phyloP scores from a whole-genome alignment of 2,797 vertebrate species.

The Synaphobranchus kaupii region DNA sequence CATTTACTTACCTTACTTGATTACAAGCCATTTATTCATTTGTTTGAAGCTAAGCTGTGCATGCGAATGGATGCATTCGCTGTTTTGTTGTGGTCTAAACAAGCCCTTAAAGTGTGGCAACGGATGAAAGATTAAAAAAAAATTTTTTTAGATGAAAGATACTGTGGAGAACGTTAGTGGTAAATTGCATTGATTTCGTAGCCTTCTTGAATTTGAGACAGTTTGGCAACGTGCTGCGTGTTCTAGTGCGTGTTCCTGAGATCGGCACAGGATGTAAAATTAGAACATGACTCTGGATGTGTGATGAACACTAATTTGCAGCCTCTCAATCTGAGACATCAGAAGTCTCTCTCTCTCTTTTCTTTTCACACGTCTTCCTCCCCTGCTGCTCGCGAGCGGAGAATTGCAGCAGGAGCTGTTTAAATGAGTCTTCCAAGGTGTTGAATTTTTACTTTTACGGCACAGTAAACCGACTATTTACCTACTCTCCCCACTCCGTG shows the following conservation, averaged over 20 bases:
- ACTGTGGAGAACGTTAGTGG: not conserved
- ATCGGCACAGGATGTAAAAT: conserved; percentile 26
- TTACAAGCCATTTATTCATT: not conserved
- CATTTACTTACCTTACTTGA: not conserved
- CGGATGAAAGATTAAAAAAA: not conserved
- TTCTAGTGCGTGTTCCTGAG: conserved; percentile 13
- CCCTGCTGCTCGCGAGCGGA: conserved; percentile 42
- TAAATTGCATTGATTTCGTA: not conserved
- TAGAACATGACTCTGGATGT: conserved; percentile 24
- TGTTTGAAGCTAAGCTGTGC: not conserved
- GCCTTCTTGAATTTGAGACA: not conserved
- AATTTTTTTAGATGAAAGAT: not conserved
- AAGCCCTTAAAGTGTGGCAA: not conserved
- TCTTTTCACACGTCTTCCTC: conserved; percentile 60
- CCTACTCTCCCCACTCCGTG: conserved; percentile 26
- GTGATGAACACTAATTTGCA: conserved; percentile 69
- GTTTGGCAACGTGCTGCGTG: not conserved
- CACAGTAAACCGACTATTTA: conserved; percentile 49
- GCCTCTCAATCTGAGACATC: conserved; percentile 69
- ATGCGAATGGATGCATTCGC: not conserved
- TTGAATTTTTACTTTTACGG: conserved; percentile 39
- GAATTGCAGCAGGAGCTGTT: conserved; percentile 39
- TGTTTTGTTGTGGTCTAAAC: not conserved
- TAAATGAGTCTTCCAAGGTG: conserved; percentile 39
- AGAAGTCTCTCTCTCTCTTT: conserved; percentile 49